A percentile compares a stretch with the other conserved stretches of the same genome.
Evolutionary conservation across 2,888 invertebrate genomes (phyloP).

Genomic region (Thera britannica): DNA sequence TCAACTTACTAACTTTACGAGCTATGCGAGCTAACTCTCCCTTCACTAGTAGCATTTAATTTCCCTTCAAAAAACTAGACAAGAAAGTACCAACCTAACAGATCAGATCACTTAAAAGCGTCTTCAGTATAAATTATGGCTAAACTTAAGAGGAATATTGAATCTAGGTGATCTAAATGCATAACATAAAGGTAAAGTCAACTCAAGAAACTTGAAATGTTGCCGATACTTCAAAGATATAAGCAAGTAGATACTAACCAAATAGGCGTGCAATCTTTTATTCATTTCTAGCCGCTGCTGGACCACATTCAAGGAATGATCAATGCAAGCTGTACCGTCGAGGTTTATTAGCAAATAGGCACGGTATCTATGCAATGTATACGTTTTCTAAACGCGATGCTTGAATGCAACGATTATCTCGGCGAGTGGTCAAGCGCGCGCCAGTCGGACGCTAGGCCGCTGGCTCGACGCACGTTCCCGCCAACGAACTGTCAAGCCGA

Average conservation of each 20-base stretch:
- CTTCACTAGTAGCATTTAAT: no score
- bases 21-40: no score
- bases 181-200: background rate
- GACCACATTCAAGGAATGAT: slow-evolving; percentile 27
- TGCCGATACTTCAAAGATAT: slow-evolving; percentile 1
- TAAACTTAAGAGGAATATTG: no score
- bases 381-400: slow-evolving; percentile 77
- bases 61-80: no score
- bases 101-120: no score
- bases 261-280: slow-evolving; percentile 29
- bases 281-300: slow-evolving; percentile 20
- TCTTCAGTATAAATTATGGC: no score
- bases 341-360: slow-evolving; percentile 45
- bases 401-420: slow-evolving; percentile 62
- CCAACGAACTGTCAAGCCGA: slow-evolving; percentile 48
- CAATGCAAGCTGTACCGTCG: slow-evolving; percentile 11
- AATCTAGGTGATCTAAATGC: no score
- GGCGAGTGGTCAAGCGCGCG: slow-evolving; percentile 47
- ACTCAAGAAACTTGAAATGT: background rate
- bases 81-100: no score
- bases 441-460: slow-evolving; percentile 65
- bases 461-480: slow-evolving; percentile 52
- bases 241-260: background rate
- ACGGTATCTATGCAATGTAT: slow-evolving; percentile 72
- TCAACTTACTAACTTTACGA: no score